Evolutionary conservation across 2,113 vertebrate species (phyloP), one percentile per base, ranked within the genome.

Genomic region (Numida meleagris): DNA sequence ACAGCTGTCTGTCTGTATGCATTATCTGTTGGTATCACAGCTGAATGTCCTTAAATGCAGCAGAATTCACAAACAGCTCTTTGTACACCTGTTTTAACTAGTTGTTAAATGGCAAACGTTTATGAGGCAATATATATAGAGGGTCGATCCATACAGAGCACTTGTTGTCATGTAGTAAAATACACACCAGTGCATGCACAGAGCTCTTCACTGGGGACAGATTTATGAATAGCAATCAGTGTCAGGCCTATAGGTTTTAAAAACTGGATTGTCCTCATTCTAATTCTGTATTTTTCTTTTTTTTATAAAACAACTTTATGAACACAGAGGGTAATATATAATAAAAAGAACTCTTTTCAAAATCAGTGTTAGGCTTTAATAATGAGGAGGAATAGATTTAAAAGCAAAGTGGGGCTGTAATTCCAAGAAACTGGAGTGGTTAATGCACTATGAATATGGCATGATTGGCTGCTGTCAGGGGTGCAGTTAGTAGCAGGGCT

Each of bases 401-500:
- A 66, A 78, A 80, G 50, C 14, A 58, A 73, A 38, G 6, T 70
- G 6, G 24, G 34, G 48, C 68, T 66, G 34, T 19, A 23, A 33
- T 24, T 79, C 45, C 0, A 2, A 57, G 76, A 36, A 81, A 58
- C 23, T 0, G 0, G 38, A 1, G 4, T 6, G 14, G 63, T 81
- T 83, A 68, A 9, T 14, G 0, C 0, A 0, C 58, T 71, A 48
- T 45, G 57, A 70, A 78, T 31, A 53, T 74, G 48, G 25, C 27
- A 34, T 14, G 61, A 72, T 31, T 61, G 70, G 38, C 65, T 50
- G 9, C 51, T 82, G 48, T 83, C 46, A 43, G 65, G 51, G 40
- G 46, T 55, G 66, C 65, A 72, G 68, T 38, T 55, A 55, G 36
- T 83, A 70, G 15, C 55, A 61, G 68, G 65, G 42, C 51, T 94